Conservation (phyloP, 2,797 vertebrate species). For the Enteromius treurensis region DNA sequence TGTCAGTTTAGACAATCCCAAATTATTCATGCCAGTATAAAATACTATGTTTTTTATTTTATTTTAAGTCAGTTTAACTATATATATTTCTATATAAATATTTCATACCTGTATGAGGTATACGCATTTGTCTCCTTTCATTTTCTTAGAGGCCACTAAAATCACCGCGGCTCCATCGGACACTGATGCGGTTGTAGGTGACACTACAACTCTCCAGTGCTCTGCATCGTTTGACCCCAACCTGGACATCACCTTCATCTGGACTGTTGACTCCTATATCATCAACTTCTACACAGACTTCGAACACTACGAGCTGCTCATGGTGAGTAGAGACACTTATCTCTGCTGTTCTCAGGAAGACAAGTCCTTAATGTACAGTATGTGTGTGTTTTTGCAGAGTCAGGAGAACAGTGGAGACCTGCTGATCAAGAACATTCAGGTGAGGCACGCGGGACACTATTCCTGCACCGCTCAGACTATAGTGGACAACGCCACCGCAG, state of each 20-base stretch:
- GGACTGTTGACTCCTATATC: slow-evolving; percentile 89
- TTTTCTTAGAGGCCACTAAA: slow-evolving; percentile 84
- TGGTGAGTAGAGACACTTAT: slow-evolving; percentile 75
- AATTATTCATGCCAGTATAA: not conserved
- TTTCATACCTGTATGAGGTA: too few species aligned
- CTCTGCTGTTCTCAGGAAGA: not conserved
- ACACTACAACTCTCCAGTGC: slow-evolving; percentile 88
- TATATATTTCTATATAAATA: too few species aligned
- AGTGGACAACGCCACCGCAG: slow-evolving; percentile 89
- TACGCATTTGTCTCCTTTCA: not conserved
- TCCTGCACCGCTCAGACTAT: slow-evolving; percentile 93
- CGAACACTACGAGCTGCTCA: slow-evolving; percentile 86
- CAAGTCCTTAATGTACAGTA: not conserved
- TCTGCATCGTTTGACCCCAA: slow-evolving; percentile 88
- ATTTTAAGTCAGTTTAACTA: not conserved
- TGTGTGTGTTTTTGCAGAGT: slow-evolving; percentile 61
- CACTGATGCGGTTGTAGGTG: slow-evolving; percentile 86
- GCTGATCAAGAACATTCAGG: slow-evolving; percentile 87
- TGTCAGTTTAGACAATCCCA: not conserved
- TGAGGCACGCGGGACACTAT: slow-evolving; percentile 91
- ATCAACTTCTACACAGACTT: slow-evolving; percentile 90
- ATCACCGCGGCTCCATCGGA: slow-evolving; percentile 88
- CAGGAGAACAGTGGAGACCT: slow-evolving; percentile 86
- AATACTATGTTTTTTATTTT: not conserved
- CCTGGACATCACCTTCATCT: slow-evolving; percentile 93